Base-by-base conservation (phyloP, 2,113 vertebrate species). In the Odocoileus virginianus region DNA sequence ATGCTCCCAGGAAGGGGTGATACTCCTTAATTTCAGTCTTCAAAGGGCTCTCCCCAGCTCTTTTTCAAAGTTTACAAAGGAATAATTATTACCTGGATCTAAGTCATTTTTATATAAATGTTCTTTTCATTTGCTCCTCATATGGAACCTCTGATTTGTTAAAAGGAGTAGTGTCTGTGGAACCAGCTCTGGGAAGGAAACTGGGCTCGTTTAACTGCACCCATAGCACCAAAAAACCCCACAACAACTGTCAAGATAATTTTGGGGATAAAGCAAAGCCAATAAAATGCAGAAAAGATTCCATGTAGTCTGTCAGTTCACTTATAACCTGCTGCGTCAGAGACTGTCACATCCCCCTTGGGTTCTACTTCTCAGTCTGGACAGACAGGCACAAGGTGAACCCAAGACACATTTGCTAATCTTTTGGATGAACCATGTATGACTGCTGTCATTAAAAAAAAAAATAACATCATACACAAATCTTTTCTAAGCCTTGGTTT, bases 91-190 rank as follows among this genome's bases (percentile, higher is more conserved):
- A 84, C 87, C 91, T 95, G 81, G 76, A 74, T 67, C 47, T 19
- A 21, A 52, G 60, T 74, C 86, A 74, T 36, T 61, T 85, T 33
- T 54, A 90, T 25, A 93, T 54, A 89, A 95, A 58, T 50, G 86
- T 82, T 67, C 92, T 96, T 93, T 96, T 87, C 90, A 95, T 96
- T 91, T 61, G 64, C 55, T 81, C n/a, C 10, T 84, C 50, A 64
- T 81, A 94, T 33, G 23, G 33, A 88, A 52, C 28, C 87, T 95
- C 85, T 43, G 50, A 55, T 67, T 50, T 94, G 78, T n/a, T 93
- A 30, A 92, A 90, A 90, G 92, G 58, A 94, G 54, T 36, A 30
- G 27, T 82, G 87, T 92, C 91, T 93, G 64, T 81, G 82, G 58
- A 91, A 15, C 8, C 6, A 28, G 33, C 61, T 91, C 87, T 57